Evolutionary conservation across 2,113 vertebrate species (phyloP).

Genomic region (Pachypanchax playfairii): DNA sequence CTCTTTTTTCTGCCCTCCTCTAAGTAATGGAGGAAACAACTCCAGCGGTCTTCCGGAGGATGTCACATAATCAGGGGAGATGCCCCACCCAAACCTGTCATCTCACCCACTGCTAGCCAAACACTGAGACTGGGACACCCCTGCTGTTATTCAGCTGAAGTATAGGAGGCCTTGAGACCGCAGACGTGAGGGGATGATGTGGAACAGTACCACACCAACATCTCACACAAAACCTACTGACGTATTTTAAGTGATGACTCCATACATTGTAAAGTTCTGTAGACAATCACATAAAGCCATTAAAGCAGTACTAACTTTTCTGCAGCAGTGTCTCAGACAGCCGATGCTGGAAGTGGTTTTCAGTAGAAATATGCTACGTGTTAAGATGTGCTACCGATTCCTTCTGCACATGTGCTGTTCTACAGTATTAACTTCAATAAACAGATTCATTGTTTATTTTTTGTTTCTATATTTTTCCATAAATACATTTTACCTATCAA

Average conservation of each 20-base stretch:
- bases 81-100: conserved; percentile 26
- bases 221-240: conserved; percentile 50
- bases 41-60: conserved; percentile 94
- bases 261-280: too few relatives aligned
- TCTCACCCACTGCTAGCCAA: conserved; percentile 17
- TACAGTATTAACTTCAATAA: too few relatives aligned
- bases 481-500: too few relatives aligned
- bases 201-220: conserved; percentile 69
- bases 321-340: too few relatives aligned
- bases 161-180: conserved; percentile 4
- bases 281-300: background rate
- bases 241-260: conserved; percentile 17
- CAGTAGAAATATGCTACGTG: too few relatives aligned
- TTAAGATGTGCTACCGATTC: too few relatives aligned
- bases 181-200: conserved; percentile 69
- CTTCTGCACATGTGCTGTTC: too few relatives aligned
- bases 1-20: conserved; percentile 81
- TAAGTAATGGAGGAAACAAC: conserved; percentile 97
- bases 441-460: too few relatives aligned
- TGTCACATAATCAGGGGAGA: conserved; percentile 91
- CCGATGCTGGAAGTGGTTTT: too few relatives aligned
- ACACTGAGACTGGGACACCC: background rate
- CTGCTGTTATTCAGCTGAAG: conserved; percentile 14
- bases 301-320: too few relatives aligned
- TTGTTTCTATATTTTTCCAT: too few relatives aligned